Conservation (phyloP, 1,140 invertebrate genomes). For the Drosophila pruinosa region DNA sequence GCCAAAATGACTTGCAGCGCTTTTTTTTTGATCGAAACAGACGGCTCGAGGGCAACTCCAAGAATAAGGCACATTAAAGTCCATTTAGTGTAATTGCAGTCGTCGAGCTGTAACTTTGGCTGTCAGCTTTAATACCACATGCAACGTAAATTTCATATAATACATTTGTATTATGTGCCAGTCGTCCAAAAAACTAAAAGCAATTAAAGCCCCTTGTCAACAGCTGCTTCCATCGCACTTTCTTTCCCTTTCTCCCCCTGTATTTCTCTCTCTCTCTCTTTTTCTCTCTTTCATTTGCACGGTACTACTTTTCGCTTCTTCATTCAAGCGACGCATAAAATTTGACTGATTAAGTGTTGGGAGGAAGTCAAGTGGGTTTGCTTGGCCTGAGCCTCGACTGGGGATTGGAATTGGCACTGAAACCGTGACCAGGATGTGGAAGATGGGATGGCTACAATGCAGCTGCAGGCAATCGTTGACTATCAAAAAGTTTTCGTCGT, state of each 20-base stretch:
- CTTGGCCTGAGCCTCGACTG: background rate
- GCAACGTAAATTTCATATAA: conserved; percentile 41
- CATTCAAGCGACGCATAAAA: conserved; percentile 41
- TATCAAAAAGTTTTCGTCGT: conserved; percentile 43
- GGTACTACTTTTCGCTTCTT: background rate
- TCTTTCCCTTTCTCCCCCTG: background rate
- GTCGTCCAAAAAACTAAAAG: conserved; percentile 49
- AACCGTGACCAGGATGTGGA: background rate
- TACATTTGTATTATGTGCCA: conserved; percentile 45
- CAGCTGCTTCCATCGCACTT: conserved; percentile 49
- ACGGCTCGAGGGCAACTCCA: background rate
- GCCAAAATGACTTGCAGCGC: conserved; percentile 69
- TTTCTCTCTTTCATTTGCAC: background rate
- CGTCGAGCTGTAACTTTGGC: conserved; percentile 16
- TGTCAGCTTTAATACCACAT: conserved; percentile 36
- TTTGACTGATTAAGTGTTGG: conserved; percentile 74
- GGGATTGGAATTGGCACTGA: background rate
- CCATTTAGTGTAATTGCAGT: conserved; percentile 77
- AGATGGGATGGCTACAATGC: conserved; percentile 19
- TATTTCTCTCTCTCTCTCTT: background rate
- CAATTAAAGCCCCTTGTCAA: conserved; percentile 65
- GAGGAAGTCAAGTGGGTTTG: conserved; percentile 40
- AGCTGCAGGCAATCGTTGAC: conserved; percentile 71
- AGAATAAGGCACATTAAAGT: conserved; percentile 71
- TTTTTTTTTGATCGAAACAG: conserved; percentile 38